Percentiles rank a stretch among this genome's conserved stretches.
These are phyloP conservation scores for Lottia gigantea DNA, from an alignment of 2,888 invertebrate genomes.

Conservation along the genomic window DNA sequence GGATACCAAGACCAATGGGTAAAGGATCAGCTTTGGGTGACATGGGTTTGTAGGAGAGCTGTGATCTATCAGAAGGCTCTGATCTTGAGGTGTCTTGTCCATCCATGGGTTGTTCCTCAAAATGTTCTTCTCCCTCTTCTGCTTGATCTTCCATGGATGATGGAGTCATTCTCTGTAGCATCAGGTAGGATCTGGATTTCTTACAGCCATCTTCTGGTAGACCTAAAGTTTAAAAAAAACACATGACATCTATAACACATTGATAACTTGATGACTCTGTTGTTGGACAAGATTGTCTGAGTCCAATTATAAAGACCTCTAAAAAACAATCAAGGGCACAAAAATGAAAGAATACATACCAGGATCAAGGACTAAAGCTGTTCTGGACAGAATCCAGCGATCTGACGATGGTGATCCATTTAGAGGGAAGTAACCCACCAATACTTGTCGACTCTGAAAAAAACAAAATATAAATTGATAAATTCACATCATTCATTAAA, in stretches of 20 bases:
- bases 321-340: too few relatives aligned
- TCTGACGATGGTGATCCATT: slow-evolving; percentile 49
- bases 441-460: slow-evolving; percentile 58
- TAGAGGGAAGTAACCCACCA: slow-evolving; percentile 48
- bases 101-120: slow-evolving; percentile 35
- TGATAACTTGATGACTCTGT: too few relatives aligned
- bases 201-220: slow-evolving; percentile 56
- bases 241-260: too few relatives aligned
- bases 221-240: slow-evolving; percentile 33
- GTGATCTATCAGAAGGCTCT: slow-evolving; percentile 41
- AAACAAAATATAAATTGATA: neutral
- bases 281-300: too few relatives aligned
- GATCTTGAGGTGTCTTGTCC: slow-evolving; percentile 34
- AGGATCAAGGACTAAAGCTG: slow-evolving; percentile 59
- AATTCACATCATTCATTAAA: too few relatives aligned
- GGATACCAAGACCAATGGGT: slow-evolving; percentile 52
- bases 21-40: slow-evolving; percentile 64
- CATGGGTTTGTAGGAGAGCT: slow-evolving; percentile 62
- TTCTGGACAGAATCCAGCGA: slow-evolving; percentile 51
- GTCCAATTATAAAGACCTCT: too few relatives aligned
- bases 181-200: slow-evolving; percentile 56
- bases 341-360: slow-evolving; percentile 36
- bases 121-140: slow-evolving; percentile 44
- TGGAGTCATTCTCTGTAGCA: slow-evolving; percentile 46
- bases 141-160: slow-evolving; percentile 39